A percentile compares a stretch with the other conserved stretches of the same genome.
Evolutionary conservation across 2,113 vertebrate species (phyloP).

Genomic region (Heterochromis multidens): DNA sequence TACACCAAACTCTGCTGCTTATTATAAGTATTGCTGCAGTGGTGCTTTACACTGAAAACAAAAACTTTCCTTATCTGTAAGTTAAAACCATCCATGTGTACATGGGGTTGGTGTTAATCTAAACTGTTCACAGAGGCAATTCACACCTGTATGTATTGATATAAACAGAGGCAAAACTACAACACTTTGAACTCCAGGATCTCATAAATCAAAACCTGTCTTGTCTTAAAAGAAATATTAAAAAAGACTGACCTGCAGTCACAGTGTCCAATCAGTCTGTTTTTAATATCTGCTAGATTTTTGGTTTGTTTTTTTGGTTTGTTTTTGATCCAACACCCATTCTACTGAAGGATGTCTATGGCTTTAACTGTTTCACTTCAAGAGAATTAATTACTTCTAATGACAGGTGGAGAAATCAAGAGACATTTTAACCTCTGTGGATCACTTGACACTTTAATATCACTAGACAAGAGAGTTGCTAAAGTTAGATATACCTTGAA

Average conservation of each 20-base stretch:
- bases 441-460: not conserved
- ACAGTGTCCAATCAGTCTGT: not conserved
- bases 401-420: not conserved
- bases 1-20: not conserved
- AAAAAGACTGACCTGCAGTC: not conserved
- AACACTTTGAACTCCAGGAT: too few species aligned
- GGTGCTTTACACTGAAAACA: accelerated
- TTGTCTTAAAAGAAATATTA: not conserved
- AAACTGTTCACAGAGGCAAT: not conserved
- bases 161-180: too few species aligned
- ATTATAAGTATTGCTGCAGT: accelerated
- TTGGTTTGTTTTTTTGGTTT: not conserved
- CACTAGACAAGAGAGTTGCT: not conserved
- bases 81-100: accelerated
- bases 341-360: not conserved
- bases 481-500: not conserved
- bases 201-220: too few species aligned
- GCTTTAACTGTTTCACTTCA: not conserved
- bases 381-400: not conserved
- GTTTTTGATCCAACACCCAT: not conserved
- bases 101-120: not conserved
- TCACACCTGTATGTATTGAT: too few species aligned
- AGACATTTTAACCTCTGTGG: not conserved
- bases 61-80: not conserved
- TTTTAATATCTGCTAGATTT: not conserved